These are phyloP conservation scores for Carlito syrichta DNA, from an alignment of 2,113 vertebrate genomes.

Conservation along the genomic window DNA sequence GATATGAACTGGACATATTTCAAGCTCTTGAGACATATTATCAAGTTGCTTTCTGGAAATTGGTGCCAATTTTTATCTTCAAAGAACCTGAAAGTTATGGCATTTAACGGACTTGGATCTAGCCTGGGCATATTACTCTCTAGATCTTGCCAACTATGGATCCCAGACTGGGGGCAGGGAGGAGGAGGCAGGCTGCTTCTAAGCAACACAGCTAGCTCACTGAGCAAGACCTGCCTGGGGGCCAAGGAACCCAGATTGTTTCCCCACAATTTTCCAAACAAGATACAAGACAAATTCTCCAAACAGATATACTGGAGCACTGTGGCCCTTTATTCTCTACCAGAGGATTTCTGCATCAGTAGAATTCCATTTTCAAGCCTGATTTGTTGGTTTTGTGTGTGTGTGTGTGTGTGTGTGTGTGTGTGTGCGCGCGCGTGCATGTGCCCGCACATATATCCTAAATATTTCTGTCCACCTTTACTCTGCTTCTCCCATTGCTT, in stretches of 20 bases:
- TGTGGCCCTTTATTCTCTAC: background rate
- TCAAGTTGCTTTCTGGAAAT: conserved; percentile 30
- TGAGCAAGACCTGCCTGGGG: background rate
- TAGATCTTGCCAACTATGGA: background rate
- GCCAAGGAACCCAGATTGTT: background rate
- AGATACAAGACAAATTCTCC: no score
- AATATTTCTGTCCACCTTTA: background rate
- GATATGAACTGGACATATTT: conserved; percentile 5
- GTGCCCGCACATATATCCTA: background rate
- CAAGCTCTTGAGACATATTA: conserved; percentile 28
- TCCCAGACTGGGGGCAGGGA: background rate
- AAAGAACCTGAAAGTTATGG: conserved; percentile 27
- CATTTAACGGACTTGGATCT: conserved; percentile 32
- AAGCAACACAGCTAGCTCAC: background rate
- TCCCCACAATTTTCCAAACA: background rate
- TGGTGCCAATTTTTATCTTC: conserved; percentile 15
- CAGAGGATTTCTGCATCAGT: background rate
- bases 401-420: background rate
- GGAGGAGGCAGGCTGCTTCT: background rate
- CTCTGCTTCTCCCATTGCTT: background rate
- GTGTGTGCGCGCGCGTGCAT: background rate
- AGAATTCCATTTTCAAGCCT: background rate
- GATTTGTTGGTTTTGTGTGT: background rate
- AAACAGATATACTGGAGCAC: background rate
- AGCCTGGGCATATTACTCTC: background rate